Conservation (phyloP, 2,113 vertebrate species). For the Prunella himalayana region DNA sequence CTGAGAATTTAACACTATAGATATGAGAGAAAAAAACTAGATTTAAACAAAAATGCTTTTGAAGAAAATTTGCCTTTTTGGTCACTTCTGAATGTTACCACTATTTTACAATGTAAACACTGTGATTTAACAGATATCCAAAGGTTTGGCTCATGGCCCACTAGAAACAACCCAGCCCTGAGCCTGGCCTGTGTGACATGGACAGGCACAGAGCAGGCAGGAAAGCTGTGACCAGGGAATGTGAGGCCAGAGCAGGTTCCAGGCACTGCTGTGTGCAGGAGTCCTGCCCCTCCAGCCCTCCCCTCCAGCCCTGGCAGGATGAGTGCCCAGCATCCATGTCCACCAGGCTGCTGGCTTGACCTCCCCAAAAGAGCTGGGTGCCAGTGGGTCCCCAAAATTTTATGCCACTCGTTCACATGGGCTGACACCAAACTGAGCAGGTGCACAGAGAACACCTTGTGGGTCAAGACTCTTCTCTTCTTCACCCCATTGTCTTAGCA, state of each 20-base stretch:
- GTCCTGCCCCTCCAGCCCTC: not conserved
- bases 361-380: rapidly evolving
- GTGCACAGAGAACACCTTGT: rapidly evolving
- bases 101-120: not conserved
- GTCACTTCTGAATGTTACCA: not conserved
- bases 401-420: rapidly evolving
- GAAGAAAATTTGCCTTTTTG: not conserved
- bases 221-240: not conserved
- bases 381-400: not conserved
- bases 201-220: not conserved
- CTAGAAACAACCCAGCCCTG: rapidly evolving
- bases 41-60: not conserved
- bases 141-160: not conserved
- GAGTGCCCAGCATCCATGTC: rapidly evolving
- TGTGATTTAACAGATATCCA: not conserved
- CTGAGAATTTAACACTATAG: not conserved
- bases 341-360: rapidly evolving
- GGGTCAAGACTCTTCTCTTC: not conserved
- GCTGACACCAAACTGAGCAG: not conserved
- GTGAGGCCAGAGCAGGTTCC: not conserved
- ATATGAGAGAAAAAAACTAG: not conserved
- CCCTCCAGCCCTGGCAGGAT: not conserved
- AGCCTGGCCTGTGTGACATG: rapidly evolving
- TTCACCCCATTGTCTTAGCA: not conserved
- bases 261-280: rapidly evolving